phyloP scores from a whole-genome alignment of 1,140 invertebrate genomes.

The Lasioglossum albipes region DNA sequence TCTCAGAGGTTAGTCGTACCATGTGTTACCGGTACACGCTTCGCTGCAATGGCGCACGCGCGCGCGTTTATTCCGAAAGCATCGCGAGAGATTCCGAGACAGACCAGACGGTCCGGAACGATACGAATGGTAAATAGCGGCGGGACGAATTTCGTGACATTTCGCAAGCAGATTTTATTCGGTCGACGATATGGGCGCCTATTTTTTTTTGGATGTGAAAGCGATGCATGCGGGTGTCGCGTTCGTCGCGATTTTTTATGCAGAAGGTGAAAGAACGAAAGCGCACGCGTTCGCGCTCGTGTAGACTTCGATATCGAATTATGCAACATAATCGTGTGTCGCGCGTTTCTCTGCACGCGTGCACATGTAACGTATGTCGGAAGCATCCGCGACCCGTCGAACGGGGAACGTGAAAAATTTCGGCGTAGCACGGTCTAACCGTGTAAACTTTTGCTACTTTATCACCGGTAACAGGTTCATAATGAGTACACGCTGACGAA shows the following conservation, averaged over 20 bases:
- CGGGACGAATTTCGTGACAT: slow-evolving; percentile 13
- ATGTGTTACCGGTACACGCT: no score
- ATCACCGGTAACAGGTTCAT: not conserved
- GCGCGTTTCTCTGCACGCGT: no score
- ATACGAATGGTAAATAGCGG: not conserved
- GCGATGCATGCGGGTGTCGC: slow-evolving; percentile 44
- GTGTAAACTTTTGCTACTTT: not conserved
- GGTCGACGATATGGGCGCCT: slow-evolving; percentile 18
- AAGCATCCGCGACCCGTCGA: not conserved
- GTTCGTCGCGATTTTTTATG: slow-evolving; percentile 31
- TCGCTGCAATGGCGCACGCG: no score
- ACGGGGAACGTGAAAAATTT: not conserved
- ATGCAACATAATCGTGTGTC: slow-evolving; percentile 21
- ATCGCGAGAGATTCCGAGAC: not conserved
- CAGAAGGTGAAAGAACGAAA: slow-evolving; percentile 35
- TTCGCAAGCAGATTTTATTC: slow-evolving; percentile 36
- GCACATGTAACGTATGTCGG: no score
- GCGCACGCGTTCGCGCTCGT: not conserved
- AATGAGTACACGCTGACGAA: not conserved
- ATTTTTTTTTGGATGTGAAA: slow-evolving; percentile 41
- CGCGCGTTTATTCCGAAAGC: not conserved
- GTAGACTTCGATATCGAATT: slow-evolving; percentile 27
- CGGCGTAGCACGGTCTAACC: no score
- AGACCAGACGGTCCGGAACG: no score
- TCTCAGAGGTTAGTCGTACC: no score